These are phyloP conservation scores for Hemicentrotus pulcherrimus DNA, from an alignment of 35 echinoderm and acorn worm genomes.

Conservation along the genomic window DNA sequence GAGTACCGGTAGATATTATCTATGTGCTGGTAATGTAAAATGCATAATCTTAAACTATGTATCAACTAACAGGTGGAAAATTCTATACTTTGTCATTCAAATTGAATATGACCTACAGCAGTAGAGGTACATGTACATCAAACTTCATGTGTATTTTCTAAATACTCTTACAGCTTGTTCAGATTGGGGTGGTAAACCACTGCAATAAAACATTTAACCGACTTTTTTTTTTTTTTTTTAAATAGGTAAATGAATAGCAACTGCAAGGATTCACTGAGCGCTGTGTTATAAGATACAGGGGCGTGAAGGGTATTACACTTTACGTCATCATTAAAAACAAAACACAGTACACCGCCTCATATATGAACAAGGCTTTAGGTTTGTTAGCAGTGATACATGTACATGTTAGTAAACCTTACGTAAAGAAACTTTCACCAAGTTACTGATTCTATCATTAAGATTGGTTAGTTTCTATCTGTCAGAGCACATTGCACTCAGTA, in stretches of 20 bases:
- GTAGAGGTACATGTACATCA: neutral
- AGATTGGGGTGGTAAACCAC: too few relatives aligned
- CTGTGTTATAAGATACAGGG: too few relatives aligned
- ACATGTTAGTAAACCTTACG: neutral
- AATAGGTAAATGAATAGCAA: too few relatives aligned
- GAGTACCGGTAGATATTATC: neutral
- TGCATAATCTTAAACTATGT: neutral
- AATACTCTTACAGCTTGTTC: neutral
- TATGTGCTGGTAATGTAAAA: neutral
- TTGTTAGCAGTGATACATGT: neutral
- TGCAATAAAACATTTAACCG: too few relatives aligned
- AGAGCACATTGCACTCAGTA: conserved; percentile 3
- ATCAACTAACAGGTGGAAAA: neutral
- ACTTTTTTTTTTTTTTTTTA: too few relatives aligned
- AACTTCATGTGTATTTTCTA: neutral
- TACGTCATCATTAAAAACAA: too few relatives aligned
- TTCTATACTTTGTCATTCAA: neutral
- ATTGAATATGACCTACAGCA: neutral
- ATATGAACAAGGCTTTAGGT: neutral
- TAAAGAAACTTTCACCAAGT: neutral
- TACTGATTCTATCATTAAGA: neutral
- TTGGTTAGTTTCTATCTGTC: neutral
- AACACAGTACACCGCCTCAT: too few relatives aligned
- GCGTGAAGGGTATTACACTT: too few relatives aligned
- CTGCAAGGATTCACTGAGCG: too few relatives aligned